Evolutionary conservation across 2,888 invertebrate genomes (phyloP).

Genomic region (Xestia ashworthii): DNA sequence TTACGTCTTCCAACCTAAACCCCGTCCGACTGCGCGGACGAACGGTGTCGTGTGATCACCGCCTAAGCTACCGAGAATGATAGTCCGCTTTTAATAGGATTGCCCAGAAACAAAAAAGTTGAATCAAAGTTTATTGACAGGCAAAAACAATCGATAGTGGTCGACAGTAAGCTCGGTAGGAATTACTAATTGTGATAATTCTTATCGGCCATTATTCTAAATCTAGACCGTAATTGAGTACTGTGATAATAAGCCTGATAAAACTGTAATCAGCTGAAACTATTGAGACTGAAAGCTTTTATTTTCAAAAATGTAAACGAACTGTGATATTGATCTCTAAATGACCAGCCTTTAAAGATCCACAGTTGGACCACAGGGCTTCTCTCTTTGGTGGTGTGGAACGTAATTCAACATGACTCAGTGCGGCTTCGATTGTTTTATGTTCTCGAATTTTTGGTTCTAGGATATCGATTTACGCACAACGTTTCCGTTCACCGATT

Average conservation of each 20-base stretch:
- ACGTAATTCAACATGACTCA: background rate
- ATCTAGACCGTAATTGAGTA: constrained; percentile 12
- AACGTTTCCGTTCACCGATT: background rate
- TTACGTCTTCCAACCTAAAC: too few species aligned
- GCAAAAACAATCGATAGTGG: background rate
- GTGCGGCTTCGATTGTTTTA: background rate
- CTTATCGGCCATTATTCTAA: constrained; percentile 34
- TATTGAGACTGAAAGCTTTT: background rate
- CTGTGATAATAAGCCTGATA: constrained; percentile 6
- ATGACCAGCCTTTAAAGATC: background rate
- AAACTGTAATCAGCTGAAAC: background rate
- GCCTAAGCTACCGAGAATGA: background rate
- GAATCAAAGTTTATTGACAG: background rate
- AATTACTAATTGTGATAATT: background rate
- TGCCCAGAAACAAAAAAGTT: background rate
- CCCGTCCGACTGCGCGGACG: too few species aligned
- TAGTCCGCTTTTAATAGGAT: background rate
- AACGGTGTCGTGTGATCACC: too few species aligned
- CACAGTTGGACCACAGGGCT: background rate
- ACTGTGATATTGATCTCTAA: background rate
- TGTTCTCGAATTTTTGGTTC: background rate
- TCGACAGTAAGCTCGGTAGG: background rate
- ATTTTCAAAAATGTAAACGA: background rate
- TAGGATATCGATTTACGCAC: background rate
- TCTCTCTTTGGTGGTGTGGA: background rate